Evolutionary conservation across 2,888 invertebrate genomes (phyloP).

Genomic region (Pedicia rivosa): DNA sequence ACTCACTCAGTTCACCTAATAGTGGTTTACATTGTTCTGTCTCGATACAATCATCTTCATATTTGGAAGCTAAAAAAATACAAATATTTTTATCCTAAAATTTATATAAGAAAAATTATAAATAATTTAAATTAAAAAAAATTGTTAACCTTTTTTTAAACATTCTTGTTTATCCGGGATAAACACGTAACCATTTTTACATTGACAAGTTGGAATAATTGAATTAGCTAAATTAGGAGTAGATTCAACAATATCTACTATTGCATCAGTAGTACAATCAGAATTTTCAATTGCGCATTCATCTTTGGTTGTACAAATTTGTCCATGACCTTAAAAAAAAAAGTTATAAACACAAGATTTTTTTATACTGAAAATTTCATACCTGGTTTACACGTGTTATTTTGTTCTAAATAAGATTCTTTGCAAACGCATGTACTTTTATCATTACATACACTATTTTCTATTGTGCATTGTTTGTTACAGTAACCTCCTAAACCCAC

Average conservation of each 20-base stretch:
- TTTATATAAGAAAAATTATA: no score
- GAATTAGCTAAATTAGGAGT: no score
- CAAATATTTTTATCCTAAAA: no score
- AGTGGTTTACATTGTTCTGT: conserved; percentile 28
- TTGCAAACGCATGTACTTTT: conserved; percentile 23
- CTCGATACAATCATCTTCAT: conserved; percentile 25
- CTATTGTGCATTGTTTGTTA: conserved; percentile 18
- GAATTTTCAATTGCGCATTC: conserved; percentile 22
- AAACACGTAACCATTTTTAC: conserved; percentile 25
- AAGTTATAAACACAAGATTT: neutral
- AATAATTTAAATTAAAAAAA: no score
- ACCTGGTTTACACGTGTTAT: conserved; percentile 22
- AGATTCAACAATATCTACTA: no score
- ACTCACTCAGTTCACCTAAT: conserved; percentile 18
- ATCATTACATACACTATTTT: conserved; percentile 21
- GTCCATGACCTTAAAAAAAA: conserved; percentile 19
- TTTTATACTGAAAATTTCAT: neutral
- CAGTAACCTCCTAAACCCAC: conserved; percentile 22
- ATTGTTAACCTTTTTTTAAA: conserved; percentile 25
- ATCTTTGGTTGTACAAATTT: conserved; percentile 19
- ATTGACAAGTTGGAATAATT: no score
- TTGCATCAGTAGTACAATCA: conserved; percentile 13
- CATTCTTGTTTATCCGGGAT: conserved; percentile 26
- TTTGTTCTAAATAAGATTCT: conserved; percentile 18
- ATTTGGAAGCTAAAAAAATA: no score